Evolutionary conservation across 2,888 invertebrate genomes (phyloP).

Genomic region (Drosophila kuntzei): DNA sequence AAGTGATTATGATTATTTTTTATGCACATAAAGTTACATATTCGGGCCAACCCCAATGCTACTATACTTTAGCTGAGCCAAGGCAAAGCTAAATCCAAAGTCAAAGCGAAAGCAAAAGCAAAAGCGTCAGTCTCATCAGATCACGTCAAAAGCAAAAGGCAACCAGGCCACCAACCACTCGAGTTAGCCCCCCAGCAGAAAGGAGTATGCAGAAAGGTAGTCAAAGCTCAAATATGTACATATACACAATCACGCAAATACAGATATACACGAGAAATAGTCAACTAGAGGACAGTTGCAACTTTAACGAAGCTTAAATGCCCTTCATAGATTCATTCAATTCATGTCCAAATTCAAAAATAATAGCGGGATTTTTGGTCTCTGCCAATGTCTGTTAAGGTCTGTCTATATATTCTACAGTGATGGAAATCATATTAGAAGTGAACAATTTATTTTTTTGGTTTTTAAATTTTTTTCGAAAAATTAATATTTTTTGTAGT

Average conservation of each 20-base stretch:
- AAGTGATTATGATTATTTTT: constrained; percentile 81
- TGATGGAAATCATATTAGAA: too few species aligned
- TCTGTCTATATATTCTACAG: too few species aligned
- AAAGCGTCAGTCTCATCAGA: constrained; percentile 60
- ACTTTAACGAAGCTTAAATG: constrained; percentile 6
- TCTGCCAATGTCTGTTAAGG: too few species aligned
- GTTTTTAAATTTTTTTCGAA: too few species aligned
- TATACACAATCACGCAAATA: not conserved
- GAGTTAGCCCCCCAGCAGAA: constrained; percentile 1
- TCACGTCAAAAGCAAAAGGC: constrained; percentile 63
- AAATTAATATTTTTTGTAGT: too few species aligned
- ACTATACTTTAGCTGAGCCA: too few species aligned
- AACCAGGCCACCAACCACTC: constrained; percentile 12
- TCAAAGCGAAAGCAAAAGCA: constrained; percentile 40
- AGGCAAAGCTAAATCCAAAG: constrained; percentile 33
- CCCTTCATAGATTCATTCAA: not conserved
- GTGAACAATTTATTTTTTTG: too few species aligned
- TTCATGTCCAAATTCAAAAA: too few species aligned
- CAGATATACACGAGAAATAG: constrained; percentile 3
- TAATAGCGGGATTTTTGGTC: too few species aligned
- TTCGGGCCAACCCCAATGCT: constrained; percentile 42
- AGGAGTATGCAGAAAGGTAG: constrained; percentile 10
- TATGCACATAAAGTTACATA: constrained; percentile 74
- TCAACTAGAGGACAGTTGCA: not conserved
- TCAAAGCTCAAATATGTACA: constrained; percentile 16